Base-by-base conservation (phyloP, 2,888 invertebrate species). In the Macrosiphum euphorbiae region DNA sequence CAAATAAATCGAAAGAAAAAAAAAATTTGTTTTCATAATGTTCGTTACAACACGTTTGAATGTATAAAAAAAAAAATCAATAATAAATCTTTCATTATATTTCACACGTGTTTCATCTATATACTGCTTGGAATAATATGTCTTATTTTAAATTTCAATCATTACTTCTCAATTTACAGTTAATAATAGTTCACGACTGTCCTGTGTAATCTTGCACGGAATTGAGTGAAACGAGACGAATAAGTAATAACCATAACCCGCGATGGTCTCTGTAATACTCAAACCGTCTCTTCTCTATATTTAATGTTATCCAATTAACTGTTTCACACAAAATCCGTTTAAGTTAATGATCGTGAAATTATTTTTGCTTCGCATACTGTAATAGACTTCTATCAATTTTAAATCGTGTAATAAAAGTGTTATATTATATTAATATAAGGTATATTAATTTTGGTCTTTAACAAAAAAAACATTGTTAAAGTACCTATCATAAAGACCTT, bases 301-400 rank as follows among this genome's bases (percentile, higher is more conserved):
- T 67, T 67, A 67, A 67, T 67, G n/a, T 67, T 67, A 67, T n/a
- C 16, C 67, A 67, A 67, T 67, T 67, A 67, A 67, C n/a, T 67
- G 35, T 67, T 35, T 67, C 35, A 67, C n/a, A 35, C 67, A 5
- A 35, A 67, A 67, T 35, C n/a, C 16, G 67, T 67, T 67, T 67
- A 67, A 67, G 67, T 67, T 67, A 67, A 67, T 67, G n/a, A 35
- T 35, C n/a, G 67, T 35, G 35, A 35, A 67, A 35, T 67, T 67
- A 35, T 35, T 67, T 35, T 67, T 67, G n/a, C 16, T 67, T 67
- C n/a, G 20, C n/a, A 67, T 16, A 35, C 67, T 67, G 7, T 16
- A 67, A 67, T 67, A 67, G 67, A 35, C 13, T 35, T 67, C 67
- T 20, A 67, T 67, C n/a, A 35, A 67, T 67, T 35, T 35, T 67